A percentile compares a stretch with the other conserved stretches of the same genome.
Evolutionary conservation across 2,888 invertebrate genomes (phyloP).

Genomic region (Sphaerophoria rueppellii): DNA sequence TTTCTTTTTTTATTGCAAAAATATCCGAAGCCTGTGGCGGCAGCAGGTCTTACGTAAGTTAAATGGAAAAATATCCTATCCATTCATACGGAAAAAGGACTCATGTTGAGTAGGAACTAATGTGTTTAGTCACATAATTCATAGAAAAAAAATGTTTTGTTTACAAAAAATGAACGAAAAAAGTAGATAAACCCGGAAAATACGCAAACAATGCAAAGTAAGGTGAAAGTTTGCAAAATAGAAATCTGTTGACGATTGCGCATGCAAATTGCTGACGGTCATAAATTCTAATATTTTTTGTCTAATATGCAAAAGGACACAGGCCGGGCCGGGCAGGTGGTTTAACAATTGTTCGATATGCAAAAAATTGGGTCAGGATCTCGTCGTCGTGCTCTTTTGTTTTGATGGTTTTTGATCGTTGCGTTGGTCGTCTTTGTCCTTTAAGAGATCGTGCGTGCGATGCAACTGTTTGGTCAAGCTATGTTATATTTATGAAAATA

Average conservation of each 20-base stretch:
- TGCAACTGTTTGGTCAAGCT: slow-evolving; percentile 38
- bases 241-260: slow-evolving; percentile 35
- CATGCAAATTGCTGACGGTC: slow-evolving; percentile 54
- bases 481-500: slow-evolving; percentile 44
- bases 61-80: slow-evolving; percentile 13
- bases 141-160: not conserved
- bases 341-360: slow-evolving; percentile 43
- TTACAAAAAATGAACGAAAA: slow-evolving; percentile 10
- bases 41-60: slow-evolving; percentile 39
- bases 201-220: slow-evolving; percentile 72
- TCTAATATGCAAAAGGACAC: slow-evolving; percentile 49
- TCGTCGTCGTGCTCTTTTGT: slow-evolving; percentile 38
- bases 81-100: slow-evolving; percentile 39
- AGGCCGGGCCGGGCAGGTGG: slow-evolving; percentile 44
- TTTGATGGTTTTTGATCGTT: not conserved
- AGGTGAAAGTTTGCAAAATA: slow-evolving; percentile 77
- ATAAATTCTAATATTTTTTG: slow-evolving; percentile 43
- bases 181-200: slow-evolving; percentile 58
- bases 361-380: slow-evolving; percentile 57
- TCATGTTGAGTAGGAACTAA: slow-evolving; percentile 38
- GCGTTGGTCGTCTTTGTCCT: not conserved
- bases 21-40: slow-evolving; percentile 46
- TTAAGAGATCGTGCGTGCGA: slow-evolving; percentile 6
- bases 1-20: slow-evolving; percentile 32
- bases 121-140: slow-evolving; percentile 36